Conservation (phyloP, 2,113 vertebrate genomes). For the Morone chrysops region DNA sequence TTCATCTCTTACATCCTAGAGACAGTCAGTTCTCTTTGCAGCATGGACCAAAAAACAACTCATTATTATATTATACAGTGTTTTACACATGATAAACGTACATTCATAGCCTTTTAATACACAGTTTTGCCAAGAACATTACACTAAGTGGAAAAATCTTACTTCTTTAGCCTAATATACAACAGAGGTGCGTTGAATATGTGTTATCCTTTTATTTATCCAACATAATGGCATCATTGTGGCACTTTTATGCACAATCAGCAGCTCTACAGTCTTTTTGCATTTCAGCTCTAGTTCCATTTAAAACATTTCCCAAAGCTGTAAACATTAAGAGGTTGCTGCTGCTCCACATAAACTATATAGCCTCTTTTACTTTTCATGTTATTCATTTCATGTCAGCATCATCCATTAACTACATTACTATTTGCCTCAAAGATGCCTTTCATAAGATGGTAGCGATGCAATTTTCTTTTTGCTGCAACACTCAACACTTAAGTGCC, state of each 20-base stretch:
- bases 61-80: not conserved
- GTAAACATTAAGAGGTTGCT: conserved; percentile 1
- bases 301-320: conserved; percentile 9
- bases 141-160: not conserved
- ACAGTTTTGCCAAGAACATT: conserved; percentile 16
- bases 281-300: not conserved
- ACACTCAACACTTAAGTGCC: conserved; percentile 69
- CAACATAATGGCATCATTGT: not conserved
- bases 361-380: not conserved
- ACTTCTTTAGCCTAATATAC: not conserved
- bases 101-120: conserved; percentile 24
- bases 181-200: conserved; percentile 8
- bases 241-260: not conserved
- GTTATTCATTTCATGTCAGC: not conserved
- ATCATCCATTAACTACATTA: not conserved
- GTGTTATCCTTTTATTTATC: not conserved
- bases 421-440: conserved; percentile 45
- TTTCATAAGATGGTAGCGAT: conserved; percentile 30
- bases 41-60: conserved; percentile 65
- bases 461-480: conserved; percentile 53
- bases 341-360: conserved; percentile 2
- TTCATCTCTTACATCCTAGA: conserved; percentile 9
- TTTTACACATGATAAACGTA: conserved; percentile 28
- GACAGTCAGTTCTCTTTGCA: conserved; percentile 43
- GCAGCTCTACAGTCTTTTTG: conserved; percentile 4